Base-by-base conservation (phyloP, 1,140 invertebrate genomes). In the Drosophila elegans region DNA sequence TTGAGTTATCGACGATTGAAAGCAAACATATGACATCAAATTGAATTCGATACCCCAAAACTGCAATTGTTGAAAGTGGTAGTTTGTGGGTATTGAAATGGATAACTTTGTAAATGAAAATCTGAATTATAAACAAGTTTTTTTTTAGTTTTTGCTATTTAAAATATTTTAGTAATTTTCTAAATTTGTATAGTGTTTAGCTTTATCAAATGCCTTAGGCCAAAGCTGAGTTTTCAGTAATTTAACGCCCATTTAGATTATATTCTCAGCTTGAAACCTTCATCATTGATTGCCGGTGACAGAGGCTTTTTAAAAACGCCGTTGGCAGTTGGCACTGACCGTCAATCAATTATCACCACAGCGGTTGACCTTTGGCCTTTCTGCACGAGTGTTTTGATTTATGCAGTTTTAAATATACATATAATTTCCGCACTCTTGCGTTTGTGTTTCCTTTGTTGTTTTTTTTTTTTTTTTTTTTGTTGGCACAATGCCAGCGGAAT, bases 321-420 rank as follows among this genome's bases (percentile, higher is more conserved):
- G 52, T 41, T 21, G 16, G 16, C 63, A 48, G 64, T 34, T 34
- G 66, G 13, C 51, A 36, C n/a, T 34, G 66, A 41, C 53, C 68
- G 71, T 71, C 52, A 54, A 69, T 69, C 66, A 71, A 56, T 71
- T 71, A 71, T 38, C 44, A 27, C 1, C 63, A 32, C 29, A 21
- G 16, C 29, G 29, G 10, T 4, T 27, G 16, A 71, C 64, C 67
- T 71, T 55, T 71, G 67, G 34, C 54, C 54, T 51, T 64, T 73
- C 41, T 44, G 27, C 45, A 9, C 38, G 21, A 36, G 44, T 85
- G 67, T 56, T 78, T 83, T 83, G 83, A 88, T 88, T 88, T 88
- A 88, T 88, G 60, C 63, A 67, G 12, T 80, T 88, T 88, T 83
- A 88, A 88, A 89, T 78, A 59, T 74, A 63, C 42, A 27, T 16